These are phyloP conservation scores for Perizoma flavofasciatum DNA, from an alignment of 2,888 invertebrate genomes.

Conservation along the genomic window DNA sequence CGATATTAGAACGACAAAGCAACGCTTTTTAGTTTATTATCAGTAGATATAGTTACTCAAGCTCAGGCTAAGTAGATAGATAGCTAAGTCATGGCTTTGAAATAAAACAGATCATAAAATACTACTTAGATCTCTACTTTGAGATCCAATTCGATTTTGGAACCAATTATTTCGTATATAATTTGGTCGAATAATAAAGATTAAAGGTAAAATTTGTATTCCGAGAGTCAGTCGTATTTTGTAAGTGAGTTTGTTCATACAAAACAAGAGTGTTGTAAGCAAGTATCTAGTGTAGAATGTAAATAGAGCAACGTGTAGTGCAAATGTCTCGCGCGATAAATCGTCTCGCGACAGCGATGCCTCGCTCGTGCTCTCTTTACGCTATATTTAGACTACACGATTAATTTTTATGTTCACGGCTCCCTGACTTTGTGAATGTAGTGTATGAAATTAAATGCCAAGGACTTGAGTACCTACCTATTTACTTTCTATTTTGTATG, in stretches of 20 bases:
- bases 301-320: constrained; percentile 48
- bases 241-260: neutral
- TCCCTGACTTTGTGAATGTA: constrained; percentile 1
- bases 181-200: constrained; percentile 7
- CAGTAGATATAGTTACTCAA: neutral
- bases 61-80: neutral
- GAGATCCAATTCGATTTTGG: constrained; percentile 1
- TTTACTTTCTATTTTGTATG: neutral
- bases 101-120: constrained; percentile 42
- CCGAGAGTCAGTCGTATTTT: too few species aligned
- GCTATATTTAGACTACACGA: constrained; percentile 46
- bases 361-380: constrained; percentile 43
- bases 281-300: constrained; percentile 40
- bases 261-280: constrained; percentile 2
- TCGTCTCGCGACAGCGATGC: constrained; percentile 47
- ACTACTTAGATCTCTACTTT: constrained; percentile 39
- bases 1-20: constrained; percentile 5
- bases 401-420: constrained; percentile 26
- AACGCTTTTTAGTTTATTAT: constrained; percentile 23
- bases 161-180: too few species aligned
- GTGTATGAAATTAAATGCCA: neutral
- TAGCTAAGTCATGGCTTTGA: constrained; percentile 15
- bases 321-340: constrained; percentile 49
- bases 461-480: neutral
- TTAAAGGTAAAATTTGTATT: constrained; percentile 1